phyloP scores from a whole-genome alignment of 2,888 invertebrate species.

The Ectemnius lituratus region DNA sequence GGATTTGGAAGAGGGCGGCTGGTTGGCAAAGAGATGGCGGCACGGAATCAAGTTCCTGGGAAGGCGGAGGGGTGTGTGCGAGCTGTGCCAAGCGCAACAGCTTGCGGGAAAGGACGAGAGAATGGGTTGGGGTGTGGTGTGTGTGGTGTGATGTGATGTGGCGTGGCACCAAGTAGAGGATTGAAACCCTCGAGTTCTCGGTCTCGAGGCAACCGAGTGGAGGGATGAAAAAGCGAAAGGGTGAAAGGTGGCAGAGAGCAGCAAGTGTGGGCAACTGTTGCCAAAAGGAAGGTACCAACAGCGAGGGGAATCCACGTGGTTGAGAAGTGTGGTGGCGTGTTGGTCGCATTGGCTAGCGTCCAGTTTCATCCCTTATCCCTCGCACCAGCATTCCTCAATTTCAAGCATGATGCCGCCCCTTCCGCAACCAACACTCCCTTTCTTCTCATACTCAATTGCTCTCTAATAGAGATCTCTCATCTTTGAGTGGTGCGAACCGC shows the following conservation, averaged over 20 bases:
- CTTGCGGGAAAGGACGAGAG: background rate
- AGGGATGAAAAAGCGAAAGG: background rate
- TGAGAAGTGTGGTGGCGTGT: conserved; percentile 22
- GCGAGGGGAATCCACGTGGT: conserved; percentile 39
- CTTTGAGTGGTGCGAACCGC: too few species aligned
- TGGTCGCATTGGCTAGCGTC: conserved; percentile 51
- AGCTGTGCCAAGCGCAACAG: background rate
- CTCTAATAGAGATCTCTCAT: too few species aligned
- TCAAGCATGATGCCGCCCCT: too few species aligned
- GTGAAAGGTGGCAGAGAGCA: too few species aligned
- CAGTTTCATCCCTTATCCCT: conserved; percentile 24
- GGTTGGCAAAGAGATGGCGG: conserved; percentile 1
- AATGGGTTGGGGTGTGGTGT: background rate
- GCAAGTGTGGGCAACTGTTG: too few species aligned
- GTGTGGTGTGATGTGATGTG: background rate
- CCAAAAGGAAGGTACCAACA: too few species aligned
- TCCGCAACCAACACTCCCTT: background rate
- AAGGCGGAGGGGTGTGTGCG: background rate
- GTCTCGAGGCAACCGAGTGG: background rate
- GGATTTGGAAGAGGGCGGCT: background rate
- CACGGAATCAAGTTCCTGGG: background rate
- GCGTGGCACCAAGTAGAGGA: too few species aligned
- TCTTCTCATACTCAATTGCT: background rate
- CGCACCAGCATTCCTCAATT: too few species aligned
- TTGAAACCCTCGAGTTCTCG: background rate